Evolutionary conservation across 2,113 vertebrate species (phyloP), one percentile per base, ranked within the genome.

Genomic region (Bambusicola thoracicus): DNA sequence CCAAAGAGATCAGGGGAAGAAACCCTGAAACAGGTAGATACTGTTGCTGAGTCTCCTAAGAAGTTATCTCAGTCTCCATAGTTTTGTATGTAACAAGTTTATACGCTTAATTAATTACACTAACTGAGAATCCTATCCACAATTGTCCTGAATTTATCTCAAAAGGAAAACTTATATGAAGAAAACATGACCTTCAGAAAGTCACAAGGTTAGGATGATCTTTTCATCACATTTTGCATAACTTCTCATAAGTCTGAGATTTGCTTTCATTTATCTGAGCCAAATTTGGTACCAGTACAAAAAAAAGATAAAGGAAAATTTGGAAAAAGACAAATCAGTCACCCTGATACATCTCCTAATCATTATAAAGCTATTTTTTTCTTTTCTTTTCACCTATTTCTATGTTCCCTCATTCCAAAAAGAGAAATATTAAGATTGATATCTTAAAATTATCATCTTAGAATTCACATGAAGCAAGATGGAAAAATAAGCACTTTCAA

Each of bases 391-490:
- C 8, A 65, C 36, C 58, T 7, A 34, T 75, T 74, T 87, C 13
- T 36, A 36, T 21, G 6, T 40, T 22, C 10, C 76, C 2, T 63
- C 70, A 72, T 72, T 73, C 48, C 55, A 80, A 40, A 36, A 68
- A 63, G 24, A 4, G 8, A 2, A 82, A 46, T 61, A 79, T 58
- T 70, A 77, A 69, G 40, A 81, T 8, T 7, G 0, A 8, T 55
- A 17, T 58, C 30, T 67, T 53, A 13, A 69, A 81, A 58, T 70
- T 63, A 55, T 44, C 38, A 21, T 63, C 56, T 63, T 80, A 65
- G 59, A 76, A 82, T 59, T 77, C 44, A 88, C n/a, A 80, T 22
- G 17, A 82, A 91, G 79, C 25, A 85, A 81, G 77, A 81, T 55
- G 13, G 9, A 17, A 81, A 92, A 90, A 11, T 40, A 87, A 78